Evolutionary conservation across 2,888 invertebrate species (phyloP).

Genomic region (Seira sanloemensis): DNA sequence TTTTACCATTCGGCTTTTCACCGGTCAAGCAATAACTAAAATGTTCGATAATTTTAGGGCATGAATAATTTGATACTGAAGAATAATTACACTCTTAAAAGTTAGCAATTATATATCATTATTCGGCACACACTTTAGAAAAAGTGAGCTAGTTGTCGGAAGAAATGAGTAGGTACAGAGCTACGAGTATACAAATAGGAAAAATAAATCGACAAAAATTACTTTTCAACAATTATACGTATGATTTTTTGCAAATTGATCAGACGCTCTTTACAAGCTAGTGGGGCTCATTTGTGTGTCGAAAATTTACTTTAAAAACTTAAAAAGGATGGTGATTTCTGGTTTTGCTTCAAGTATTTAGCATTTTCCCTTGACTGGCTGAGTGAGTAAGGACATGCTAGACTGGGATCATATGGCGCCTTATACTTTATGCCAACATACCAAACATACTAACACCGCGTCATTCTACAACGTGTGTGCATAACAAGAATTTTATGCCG

Average conservation of each 20-base stretch:
- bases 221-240: not conserved
- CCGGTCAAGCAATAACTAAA: not conserved
- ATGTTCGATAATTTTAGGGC: conserved; percentile 18
- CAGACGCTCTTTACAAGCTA: not conserved
- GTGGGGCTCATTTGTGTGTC: not conserved
- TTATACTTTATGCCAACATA: not conserved
- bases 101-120: not conserved
- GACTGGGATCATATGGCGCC: not conserved
- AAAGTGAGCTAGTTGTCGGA: conserved; percentile 27
- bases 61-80: not conserved
- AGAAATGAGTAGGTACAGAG: not conserved
- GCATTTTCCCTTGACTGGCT: conserved; percentile 25
- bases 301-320: not conserved
- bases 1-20: too few species aligned
- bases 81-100: conserved; percentile 23
- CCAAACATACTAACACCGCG: too few species aligned
- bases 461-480: too few species aligned
- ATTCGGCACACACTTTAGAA: not conserved
- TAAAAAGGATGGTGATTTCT: not conserved
- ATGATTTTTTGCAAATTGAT: not conserved
- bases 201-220: not conserved
- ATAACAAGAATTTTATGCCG: conserved; percentile 35
- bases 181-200: not conserved
- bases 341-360: not conserved
- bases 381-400: conserved; percentile 2